Evolutionary conservation across 2,888 invertebrate genomes (phyloP).

Genomic region (Tromatobia lineatoria): DNA sequence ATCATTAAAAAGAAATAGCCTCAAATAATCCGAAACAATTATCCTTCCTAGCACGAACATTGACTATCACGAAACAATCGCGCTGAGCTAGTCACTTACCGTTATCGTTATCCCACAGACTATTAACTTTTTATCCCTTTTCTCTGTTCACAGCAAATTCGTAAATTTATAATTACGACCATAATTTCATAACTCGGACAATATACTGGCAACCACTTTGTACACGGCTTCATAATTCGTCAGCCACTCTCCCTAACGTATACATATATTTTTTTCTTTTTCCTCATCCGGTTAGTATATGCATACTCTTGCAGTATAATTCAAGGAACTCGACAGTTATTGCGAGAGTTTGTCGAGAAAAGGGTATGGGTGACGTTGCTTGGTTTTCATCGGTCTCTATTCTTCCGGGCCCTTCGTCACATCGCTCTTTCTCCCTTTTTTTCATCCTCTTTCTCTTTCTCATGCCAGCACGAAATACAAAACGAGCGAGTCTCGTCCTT

Average conservation of each 20-base stretch:
- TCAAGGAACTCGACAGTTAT: constrained; percentile 51
- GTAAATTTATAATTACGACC: background rate
- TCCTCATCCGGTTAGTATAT: constrained; percentile 11
- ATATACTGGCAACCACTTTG: constrained; percentile 1
- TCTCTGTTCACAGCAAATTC: background rate
- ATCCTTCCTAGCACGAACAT: no score
- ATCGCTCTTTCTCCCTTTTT: background rate
- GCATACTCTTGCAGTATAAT: constrained; percentile 47
- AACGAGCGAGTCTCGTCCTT: constrained; percentile 43
- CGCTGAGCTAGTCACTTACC: no score
- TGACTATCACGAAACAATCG: no score
- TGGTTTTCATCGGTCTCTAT: constrained; percentile 34
- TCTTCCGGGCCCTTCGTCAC: constrained; percentile 43
- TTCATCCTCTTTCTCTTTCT: background rate
- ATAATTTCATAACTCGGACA: background rate
- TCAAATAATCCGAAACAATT: no score
- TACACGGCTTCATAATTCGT: constrained; percentile 18
- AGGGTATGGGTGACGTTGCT: background rate
- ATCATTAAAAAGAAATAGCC: no score
- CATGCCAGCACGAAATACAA: constrained; percentile 49
- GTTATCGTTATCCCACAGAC: no score
- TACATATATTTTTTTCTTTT: background rate
- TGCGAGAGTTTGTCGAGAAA: constrained; percentile 30
- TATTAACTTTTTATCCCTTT: no score
- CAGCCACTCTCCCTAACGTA: background rate